Base-by-base conservation (phyloP, 2,113 vertebrate species). In the Chloebia gouldiae region DNA sequence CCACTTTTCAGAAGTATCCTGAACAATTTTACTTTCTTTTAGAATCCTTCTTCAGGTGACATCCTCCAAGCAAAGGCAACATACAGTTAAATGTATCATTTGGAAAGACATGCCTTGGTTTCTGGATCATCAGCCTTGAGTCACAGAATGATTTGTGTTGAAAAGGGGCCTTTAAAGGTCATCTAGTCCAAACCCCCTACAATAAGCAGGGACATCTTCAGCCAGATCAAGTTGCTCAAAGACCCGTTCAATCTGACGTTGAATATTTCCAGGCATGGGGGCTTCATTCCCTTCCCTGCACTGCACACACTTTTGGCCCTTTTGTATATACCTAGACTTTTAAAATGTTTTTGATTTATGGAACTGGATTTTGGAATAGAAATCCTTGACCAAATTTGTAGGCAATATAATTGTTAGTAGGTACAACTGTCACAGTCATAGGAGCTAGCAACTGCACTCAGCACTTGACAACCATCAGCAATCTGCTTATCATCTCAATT, bases 201-300 rank as follows among this genome's bases (percentile, higher is more conserved):
- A 37, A 27, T 4, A 6, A 88, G 23, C 30, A 70, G 35, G 61
- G 21, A 57, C 57, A 53, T 21, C 25, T 45, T 64, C 66, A 78
- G 24, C 4, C 7, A 53, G 28, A 83, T 6, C 22, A 44, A 24
- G 42, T 6, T 65, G 31, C 47, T 61, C 72, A 76, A 9, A 75
- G 72, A 49, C 25, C 11, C 0, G 0, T 37, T 51, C 37, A 35
- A 8, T 15, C 22, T 33, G 73, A 33, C 0, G 1, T 5, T 42
- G 18, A 84, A 30, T 27, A n/a, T 35, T 73, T 73, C 59, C 31
- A 66, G 15, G 33, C 28, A 33, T 7, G 16, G 16, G 16, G 33
- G 12, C 30, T 82, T 65, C 25, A n/a, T 73, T 69, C 42, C 27
- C 30, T 63, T 42, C 27, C 23, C 37, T 45, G 50, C 7, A 33